These are phyloP conservation scores for Propithecus deckenii DNA, from an alignment of 2,797 vertebrate species.

Conservation along the genomic window DNA sequence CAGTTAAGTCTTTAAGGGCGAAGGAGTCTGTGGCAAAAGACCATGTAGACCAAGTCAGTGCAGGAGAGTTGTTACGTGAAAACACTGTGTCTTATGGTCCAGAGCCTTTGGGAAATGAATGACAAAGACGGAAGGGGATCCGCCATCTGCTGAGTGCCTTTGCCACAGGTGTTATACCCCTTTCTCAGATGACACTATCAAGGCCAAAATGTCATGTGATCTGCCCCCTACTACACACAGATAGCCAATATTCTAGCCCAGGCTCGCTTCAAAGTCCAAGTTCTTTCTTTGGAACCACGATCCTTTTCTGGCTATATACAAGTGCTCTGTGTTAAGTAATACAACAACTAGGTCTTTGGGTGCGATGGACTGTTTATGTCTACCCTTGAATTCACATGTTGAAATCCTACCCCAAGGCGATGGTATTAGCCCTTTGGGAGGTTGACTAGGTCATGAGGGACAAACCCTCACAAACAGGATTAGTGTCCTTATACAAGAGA, in stretches of 20 bases:
- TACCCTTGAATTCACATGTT: not conserved
- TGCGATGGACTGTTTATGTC: not conserved
- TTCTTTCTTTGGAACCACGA: not conserved
- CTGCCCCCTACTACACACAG: not conserved
- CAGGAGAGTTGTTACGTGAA: not conserved
- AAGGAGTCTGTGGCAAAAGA: not conserved
- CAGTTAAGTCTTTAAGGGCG: not conserved
- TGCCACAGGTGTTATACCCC: not conserved
- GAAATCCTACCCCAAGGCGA: not conserved
- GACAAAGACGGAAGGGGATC: not conserved
- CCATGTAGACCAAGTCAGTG: not conserved
- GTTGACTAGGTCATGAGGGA: not conserved
- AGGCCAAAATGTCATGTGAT: not conserved
- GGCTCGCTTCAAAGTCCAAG: not conserved
- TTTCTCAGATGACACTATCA: not conserved
- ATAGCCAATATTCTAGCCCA: not conserved
- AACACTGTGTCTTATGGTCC: fast-evolving
- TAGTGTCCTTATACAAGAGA: not conserved
- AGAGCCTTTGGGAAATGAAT: not conserved
- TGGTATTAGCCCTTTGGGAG: not conserved
- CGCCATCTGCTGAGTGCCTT: not conserved
- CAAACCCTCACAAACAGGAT: not conserved
- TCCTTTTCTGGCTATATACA: not conserved
- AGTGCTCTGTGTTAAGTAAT: not conserved
- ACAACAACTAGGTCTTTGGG: not conserved